Conservation (phyloP, 2,797 vertebrate genomes). For the Emydoidea blandingii region DNA sequence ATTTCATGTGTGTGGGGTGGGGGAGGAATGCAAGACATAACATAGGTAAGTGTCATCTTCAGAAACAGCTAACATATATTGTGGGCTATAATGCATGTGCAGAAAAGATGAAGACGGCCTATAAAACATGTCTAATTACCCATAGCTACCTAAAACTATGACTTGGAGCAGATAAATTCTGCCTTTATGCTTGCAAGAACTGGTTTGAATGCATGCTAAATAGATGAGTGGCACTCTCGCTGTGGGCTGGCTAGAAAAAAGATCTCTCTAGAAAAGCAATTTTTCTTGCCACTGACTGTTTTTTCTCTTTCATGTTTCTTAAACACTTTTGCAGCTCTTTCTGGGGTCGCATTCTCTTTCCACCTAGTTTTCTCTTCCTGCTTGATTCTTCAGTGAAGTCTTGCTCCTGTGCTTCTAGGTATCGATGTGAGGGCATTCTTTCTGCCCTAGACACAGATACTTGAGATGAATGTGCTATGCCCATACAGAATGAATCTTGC, state of each 20-base stretch:
- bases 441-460: background rate
- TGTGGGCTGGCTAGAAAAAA: conserved; percentile 24
- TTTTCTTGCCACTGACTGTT: background rate
- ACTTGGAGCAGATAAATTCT: background rate
- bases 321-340: background rate
- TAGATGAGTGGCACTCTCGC: background rate
- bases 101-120: background rate
- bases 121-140: background rate
- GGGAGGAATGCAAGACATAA: conserved; percentile 47
- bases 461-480: background rate
- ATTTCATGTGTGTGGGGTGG: conserved; percentile 34
- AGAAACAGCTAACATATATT: rapidly evolving
- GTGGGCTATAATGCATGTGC: background rate
- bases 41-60: conserved; percentile 55
- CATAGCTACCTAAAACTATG: background rate
- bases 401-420: background rate
- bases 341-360: background rate
- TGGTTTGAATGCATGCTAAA: background rate
- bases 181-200: background rate
- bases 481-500: background rate
- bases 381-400: background rate
- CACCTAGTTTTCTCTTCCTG: background rate
- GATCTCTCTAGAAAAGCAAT: background rate
- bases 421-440: background rate
- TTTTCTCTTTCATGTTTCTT: background rate